These are phyloP conservation scores for Pandemis cinnamomeana DNA, from an alignment of 2,888 invertebrate genomes.

Conservation along the genomic window DNA sequence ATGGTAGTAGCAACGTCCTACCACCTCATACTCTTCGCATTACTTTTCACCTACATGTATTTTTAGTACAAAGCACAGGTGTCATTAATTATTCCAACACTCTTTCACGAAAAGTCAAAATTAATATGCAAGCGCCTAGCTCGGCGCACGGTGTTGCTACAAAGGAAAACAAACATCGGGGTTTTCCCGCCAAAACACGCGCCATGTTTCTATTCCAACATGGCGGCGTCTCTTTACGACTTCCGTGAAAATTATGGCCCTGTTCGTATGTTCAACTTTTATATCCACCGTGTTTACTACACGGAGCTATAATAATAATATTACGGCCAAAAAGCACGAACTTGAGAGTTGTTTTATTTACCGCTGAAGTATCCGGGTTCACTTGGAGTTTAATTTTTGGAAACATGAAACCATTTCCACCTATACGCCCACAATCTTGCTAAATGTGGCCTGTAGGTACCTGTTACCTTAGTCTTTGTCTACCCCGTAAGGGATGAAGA, in stretches of 20 bases:
- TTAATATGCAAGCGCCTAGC: slow-evolving; percentile 17
- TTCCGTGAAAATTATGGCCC: slow-evolving; percentile 75
- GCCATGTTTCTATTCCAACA: slow-evolving; percentile 68
- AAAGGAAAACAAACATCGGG: slow-evolving; percentile 41
- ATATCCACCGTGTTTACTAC: slow-evolving; percentile 61
- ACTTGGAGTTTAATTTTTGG: not conserved
- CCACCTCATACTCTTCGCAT: too few species aligned
- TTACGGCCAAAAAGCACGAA: slow-evolving; percentile 58
- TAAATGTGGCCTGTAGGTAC: too few species aligned
- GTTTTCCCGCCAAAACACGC: slow-evolving; percentile 71
- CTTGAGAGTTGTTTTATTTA: slow-evolving; percentile 50
- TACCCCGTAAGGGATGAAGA: too few species aligned
- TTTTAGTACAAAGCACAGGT: not conserved
- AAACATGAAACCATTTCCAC: too few species aligned
- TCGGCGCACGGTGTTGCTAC: slow-evolving; percentile 28
- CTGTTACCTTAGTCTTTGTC: too few species aligned
- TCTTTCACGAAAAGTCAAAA: slow-evolving; percentile 1
- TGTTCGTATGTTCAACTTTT: slow-evolving; percentile 78
- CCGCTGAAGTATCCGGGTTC: slow-evolving; percentile 6
- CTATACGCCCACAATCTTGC: too few species aligned
- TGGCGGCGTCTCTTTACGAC: slow-evolving; percentile 74
- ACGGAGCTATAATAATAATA: slow-evolving; percentile 64
- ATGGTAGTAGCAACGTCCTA: too few species aligned
- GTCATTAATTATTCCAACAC: slow-evolving; percentile 2
- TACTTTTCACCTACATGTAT: too few species aligned